Evolutionary conservation across 2,888 invertebrate genomes (phyloP), one percentile per base, ranked within the genome.

Genomic region (Zootermopsis nevadensis): DNA sequence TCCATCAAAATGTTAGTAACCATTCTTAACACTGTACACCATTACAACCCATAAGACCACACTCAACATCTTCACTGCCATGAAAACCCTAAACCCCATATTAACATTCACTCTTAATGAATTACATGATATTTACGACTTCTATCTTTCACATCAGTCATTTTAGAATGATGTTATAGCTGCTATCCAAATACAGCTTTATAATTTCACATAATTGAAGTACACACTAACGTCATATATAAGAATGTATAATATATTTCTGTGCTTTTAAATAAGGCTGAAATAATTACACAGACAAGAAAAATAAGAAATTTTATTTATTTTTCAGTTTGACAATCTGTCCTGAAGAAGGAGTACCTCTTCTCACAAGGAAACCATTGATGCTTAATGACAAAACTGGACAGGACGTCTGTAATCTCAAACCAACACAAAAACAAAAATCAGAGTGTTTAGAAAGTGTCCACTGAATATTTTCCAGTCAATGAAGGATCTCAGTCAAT

Each of bases 241-340:
- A 30, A 38, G 24, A 42, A 38, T 76, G 19, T 24, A 10, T 74
- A 27, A n/a, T 15, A 38, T 31, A 35, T 33, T 74, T 74, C 35
- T 35, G 38, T 35, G 33, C 24, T 8, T 74, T 35, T 74, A 42
- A 15, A 42, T 19, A 48, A 48, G 19, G 12, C 27, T 76, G 38
- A n/a, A 4, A 76, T 38, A n/a, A 12, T 38, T 42, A 27, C 42
- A 42, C 19, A 19, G 24, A 82, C 12, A 22, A n/a, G 30, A 19
- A 55, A 7, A 60, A 27, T 60, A n/a, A 60, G n/a, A 60, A 60
- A 27, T 27, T 2, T 27, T 48, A 48, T n/a, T 6, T 3, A 27
- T 87, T 84, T 92, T 92, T 85, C 90, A 94, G 94, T 53, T 91
- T 94, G 80, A 94, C 93, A 22, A 92, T 95, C 4, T 95, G 95